phyloP scores from a whole-genome alignment of 1,140 invertebrate species.

The Lineus longissimus region DNA sequence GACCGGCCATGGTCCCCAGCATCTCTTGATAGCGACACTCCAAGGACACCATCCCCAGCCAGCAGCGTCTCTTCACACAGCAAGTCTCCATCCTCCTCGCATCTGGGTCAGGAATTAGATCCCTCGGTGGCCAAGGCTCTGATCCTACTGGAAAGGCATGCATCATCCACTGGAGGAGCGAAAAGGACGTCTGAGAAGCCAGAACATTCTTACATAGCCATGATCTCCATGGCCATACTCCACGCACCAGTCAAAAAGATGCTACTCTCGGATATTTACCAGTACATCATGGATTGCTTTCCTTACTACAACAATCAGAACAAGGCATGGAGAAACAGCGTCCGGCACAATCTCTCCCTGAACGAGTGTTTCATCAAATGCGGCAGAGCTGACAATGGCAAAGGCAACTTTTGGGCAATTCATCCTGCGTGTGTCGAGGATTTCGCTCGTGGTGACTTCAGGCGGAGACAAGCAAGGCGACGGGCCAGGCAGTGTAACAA shows the following conservation, averaged over 20 bases:
- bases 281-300: constrained; percentile 54
- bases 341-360: constrained; percentile 75
- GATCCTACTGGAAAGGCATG: neutral
- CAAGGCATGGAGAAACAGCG: constrained; percentile 66
- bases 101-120: neutral
- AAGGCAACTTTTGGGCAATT: constrained; percentile 95
- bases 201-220: constrained; percentile 64
- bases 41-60: neutral
- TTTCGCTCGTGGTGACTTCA: constrained; percentile 90
- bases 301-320: constrained; percentile 63
- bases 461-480: constrained; percentile 86
- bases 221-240: constrained; percentile 68
- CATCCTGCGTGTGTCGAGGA: constrained; percentile 94
- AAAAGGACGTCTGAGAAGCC: constrained; percentile 53
- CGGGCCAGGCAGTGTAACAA: constrained; percentile 29
- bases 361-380: constrained; percentile 98
- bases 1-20: neutral
- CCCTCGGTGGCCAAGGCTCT: neutral
- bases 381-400: constrained; percentile 79
- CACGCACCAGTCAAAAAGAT: constrained; percentile 58
- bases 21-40: neutral
- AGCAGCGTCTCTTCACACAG: neutral
- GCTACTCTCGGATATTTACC: constrained; percentile 54
- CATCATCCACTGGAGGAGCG: constrained; percentile 3
- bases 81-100: neutral